Conservation (phyloP, 2,113 vertebrate species). For the Microtus ochrogaster region DNA sequence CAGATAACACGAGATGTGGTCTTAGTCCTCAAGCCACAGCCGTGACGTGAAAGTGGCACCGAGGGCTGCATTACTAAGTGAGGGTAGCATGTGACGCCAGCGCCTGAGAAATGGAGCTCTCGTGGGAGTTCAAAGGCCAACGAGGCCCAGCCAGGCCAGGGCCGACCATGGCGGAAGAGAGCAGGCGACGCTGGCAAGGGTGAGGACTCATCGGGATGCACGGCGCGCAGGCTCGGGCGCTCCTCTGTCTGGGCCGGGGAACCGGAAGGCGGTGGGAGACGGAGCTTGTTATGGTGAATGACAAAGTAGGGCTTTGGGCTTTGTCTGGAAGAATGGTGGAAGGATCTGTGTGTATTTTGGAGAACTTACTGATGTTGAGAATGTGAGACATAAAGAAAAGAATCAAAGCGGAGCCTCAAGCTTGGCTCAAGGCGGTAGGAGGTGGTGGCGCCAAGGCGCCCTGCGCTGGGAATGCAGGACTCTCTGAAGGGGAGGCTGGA, state of each 20-base stretch:
- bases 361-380: too few relatives aligned
- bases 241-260: accelerated
- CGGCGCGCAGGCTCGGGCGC: accelerated
- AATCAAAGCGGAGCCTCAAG: accelerated
- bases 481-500: not conserved
- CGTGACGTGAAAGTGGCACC: not conserved
- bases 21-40: not conserved
- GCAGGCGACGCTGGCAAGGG: not conserved
- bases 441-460: accelerated
- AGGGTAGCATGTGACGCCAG: not conserved
- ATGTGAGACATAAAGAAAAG: not conserved
- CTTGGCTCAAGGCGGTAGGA: accelerated
- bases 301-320: not conserved
- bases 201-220: accelerated
- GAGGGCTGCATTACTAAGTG: not conserved
- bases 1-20: not conserved
- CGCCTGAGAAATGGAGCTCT: not conserved
- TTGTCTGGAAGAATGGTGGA: not conserved
- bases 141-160: not conserved
- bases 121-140: not conserved
- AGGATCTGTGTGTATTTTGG: not conserved
- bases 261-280: accelerated
- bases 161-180: not conserved
- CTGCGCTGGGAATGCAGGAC: accelerated
- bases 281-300: accelerated